Evolutionary conservation across 1,140 invertebrate genomes (phyloP), one percentile per base, ranked within the genome.

Genomic region (Lutraria rhynchaena): DNA sequence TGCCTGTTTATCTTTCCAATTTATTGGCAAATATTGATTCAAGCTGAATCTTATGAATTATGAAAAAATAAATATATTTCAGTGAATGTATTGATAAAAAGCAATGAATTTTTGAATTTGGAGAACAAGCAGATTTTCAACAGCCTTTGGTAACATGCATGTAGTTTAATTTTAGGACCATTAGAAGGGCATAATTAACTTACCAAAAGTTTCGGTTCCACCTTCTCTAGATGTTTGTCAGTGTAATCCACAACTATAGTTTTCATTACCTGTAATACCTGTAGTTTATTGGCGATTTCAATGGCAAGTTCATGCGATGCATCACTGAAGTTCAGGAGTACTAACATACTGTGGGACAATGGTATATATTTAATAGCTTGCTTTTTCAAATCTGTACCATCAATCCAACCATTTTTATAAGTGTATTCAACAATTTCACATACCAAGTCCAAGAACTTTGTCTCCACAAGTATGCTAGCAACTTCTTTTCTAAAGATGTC

Each of bases 341-440:
- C 22, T 3, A 22, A 11, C 1, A 65, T 9, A 65, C 7, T 24
- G 37, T 65, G 37, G 5, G 37, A 65, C 2, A 65, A 7, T 29
- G 61, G 61, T 44, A 37, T n/a, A 44, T 46, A 65, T 19, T 65
- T 65, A 3, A 44, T 33, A 1, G 41, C 61, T 5, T 44, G 24
- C 41, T 65, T 65, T 11, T 65, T 44, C 3, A 22, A 22, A 9
- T 65, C 61, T n/a, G n/a, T n/a, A 3, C 46, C 61, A 46, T 44
- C 22, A 24, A 2, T 1, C 61, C 61, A 65, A 15, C 61, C 61
- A 27, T 65, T n/a, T 22, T 11, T 22, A 24, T 44, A 65, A 11
- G 61, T 65, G 11, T 44, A 65, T 29, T 35, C 5, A 24, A 41
- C 11, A 46, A 65, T 65, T 22, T 65, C 61, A 65, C 37, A 24